Evolutionary conservation across 2,888 invertebrate genomes (phyloP).

Genomic region (Diarsia dahlii): DNA sequence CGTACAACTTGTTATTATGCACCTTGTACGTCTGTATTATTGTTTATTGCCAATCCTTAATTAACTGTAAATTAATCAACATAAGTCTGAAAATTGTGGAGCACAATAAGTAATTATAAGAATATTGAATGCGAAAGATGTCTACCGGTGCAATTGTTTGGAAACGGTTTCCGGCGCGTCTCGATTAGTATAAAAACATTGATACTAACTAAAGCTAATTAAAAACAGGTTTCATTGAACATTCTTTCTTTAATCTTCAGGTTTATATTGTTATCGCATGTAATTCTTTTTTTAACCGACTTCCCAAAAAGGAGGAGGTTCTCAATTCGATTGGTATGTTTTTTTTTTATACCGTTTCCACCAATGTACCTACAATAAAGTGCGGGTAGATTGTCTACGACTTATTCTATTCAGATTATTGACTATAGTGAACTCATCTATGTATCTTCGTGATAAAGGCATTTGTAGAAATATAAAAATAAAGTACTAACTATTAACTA

Average conservation of each 20-base stretch:
- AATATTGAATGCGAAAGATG: constrained; percentile 30
- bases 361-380: constrained; percentile 5
- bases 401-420: neutral
- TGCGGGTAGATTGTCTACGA: constrained; percentile 12
- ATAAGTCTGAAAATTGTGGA: constrained; percentile 38
- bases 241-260: constrained; percentile 39
- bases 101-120: constrained; percentile 16
- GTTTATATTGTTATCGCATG: constrained; percentile 24
- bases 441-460: too few species aligned
- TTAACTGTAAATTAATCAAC: constrained; percentile 21
- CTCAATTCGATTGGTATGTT: too few species aligned
- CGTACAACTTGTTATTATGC: constrained; percentile 52
- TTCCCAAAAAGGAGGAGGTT: too few species aligned
- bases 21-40: constrained; percentile 24
- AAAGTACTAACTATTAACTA: too few species aligned
- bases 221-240: constrained; percentile 48
- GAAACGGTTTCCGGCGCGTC: constrained; percentile 22
- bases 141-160: constrained; percentile 3
- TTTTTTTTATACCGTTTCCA: neutral
- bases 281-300: too few species aligned
- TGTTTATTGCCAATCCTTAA: constrained; percentile 10
- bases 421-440: too few species aligned
- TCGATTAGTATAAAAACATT: constrained; percentile 26
- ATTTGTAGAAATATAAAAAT: too few species aligned
- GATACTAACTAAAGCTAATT: constrained; percentile 22